These are phyloP conservation scores for Andricus grossulariae DNA, from an alignment of 1,140 invertebrate species.

Conservation along the genomic window DNA sequence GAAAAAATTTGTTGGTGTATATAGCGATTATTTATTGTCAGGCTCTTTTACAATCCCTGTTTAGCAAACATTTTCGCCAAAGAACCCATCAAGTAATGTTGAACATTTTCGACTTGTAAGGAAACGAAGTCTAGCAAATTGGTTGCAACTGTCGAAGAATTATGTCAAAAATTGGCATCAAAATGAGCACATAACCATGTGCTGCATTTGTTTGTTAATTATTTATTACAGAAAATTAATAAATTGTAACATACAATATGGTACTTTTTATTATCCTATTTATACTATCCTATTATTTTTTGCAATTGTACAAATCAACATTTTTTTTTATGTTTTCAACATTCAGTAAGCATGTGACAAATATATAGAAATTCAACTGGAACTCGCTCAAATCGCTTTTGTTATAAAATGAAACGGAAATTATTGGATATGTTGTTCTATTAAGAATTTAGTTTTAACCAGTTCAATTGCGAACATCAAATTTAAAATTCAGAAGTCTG, in stretches of 20 bases:
- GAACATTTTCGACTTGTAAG: constrained; percentile 15
- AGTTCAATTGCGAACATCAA: too few relatives aligned
- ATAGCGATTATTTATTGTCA: not conserved
- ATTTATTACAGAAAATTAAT: constrained; percentile 65
- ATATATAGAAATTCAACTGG: too few relatives aligned
- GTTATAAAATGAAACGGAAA: too few relatives aligned
- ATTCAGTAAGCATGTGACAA: too few relatives aligned
- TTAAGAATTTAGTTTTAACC: too few relatives aligned
- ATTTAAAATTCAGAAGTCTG: too few relatives aligned
- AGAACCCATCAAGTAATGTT: not conserved
- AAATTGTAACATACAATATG: constrained; percentile 61
- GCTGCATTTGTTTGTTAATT: constrained; percentile 61
- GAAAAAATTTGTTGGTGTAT: not conserved
- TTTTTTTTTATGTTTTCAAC: too few relatives aligned
- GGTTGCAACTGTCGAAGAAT: constrained; percentile 10
- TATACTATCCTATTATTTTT: constrained; percentile 41
- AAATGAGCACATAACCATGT: constrained; percentile 38
- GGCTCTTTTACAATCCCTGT: not conserved
- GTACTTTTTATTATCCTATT: constrained; percentile 33
- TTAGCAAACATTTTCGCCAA: not conserved
- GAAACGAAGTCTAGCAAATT: not conserved
- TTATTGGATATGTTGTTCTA: too few relatives aligned
- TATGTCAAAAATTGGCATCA: constrained; percentile 33
- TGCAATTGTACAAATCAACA: not conserved
- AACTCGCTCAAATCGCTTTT: too few relatives aligned